Base-by-base conservation (phyloP, 2,888 invertebrate species). In the Amblyteles armatorius region DNA sequence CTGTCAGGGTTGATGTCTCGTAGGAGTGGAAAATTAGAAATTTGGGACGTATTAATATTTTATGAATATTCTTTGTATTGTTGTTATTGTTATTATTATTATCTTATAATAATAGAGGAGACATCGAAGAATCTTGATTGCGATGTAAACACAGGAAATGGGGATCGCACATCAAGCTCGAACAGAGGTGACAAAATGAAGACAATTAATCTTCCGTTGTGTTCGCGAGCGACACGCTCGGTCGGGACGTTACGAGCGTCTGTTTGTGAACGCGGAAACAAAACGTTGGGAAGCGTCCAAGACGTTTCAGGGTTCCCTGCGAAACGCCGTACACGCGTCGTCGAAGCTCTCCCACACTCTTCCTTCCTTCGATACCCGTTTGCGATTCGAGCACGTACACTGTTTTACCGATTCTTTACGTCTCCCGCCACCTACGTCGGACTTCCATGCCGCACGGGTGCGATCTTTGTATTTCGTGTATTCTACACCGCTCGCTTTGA, bases 231-330 rank as follows among this genome's bases (percentile, higher is more conserved):
- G 57, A 69, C 83, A 69, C 36, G 50, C 57, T 13, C 16, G 1
- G 44, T 44, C 44, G 13, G 52, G 52, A 9, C 48, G 68, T 44
- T 44, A 44, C 26, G 68, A 81, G 44, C 65, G 29, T 40, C 48
- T 40, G 52, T 50, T 22, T 50, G 76, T 60, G 48, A 71, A 86
- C 84, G 84, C 86, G 86, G 86, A 84, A 86, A 79, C 86, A 68
- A 83, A 67, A 71, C 82, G 63, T 83, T 86, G 81, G 86, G 36
- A 60, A 71, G 52, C 63, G 65, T 81, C 77, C 79, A 86, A 85
- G 71, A 84, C 63, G 33, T 52, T 82, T 85, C 76, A 69, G 74
- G 81, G 83, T 65, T 87, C 68, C 82, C 79, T 48, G 71, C 68
- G 44, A 44, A 50, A 29, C 33, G 29, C 29, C 57, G 57, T 72